A percentile compares a stretch with the other conserved stretches of the same genome.
phyloP scores from a whole-genome alignment of 2,888 invertebrate genomes.

The Labia minor region DNA sequence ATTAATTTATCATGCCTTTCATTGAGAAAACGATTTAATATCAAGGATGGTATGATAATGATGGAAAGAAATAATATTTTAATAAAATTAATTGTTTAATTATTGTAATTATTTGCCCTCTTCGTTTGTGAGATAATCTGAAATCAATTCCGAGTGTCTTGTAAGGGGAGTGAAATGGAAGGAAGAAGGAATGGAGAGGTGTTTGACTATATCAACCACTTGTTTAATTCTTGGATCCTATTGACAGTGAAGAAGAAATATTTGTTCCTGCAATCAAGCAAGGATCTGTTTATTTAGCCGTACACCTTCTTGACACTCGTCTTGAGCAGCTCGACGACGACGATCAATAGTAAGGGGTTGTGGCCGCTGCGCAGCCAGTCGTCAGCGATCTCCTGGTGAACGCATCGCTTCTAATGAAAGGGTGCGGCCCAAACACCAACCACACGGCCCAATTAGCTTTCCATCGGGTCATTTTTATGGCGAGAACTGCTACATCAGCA shows the following conservation, averaged over 20 bases:
- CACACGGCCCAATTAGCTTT: not conserved
- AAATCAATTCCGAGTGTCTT: conserved; percentile 28
- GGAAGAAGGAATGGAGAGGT: too few species aligned
- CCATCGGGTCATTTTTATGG: too few species aligned
- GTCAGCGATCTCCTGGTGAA: not conserved
- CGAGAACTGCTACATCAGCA: too few species aligned
- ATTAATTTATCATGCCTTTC: too few species aligned
- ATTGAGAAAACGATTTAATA: too few species aligned
- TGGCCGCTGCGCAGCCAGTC: not conserved
- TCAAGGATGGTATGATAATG: too few species aligned
- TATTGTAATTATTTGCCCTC: too few species aligned
- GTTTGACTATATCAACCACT: too few species aligned
- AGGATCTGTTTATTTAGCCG: not conserved
- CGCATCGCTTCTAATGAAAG: not conserved
- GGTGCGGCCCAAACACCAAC: not conserved
- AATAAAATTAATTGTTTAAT: too few species aligned
- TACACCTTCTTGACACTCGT: not conserved
- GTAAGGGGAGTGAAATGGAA: not conserved
- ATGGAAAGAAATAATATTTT: too few species aligned
- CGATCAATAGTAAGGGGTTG: not conserved
- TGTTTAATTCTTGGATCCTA: not conserved
- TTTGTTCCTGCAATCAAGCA: not conserved
- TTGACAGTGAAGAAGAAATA: not conserved
- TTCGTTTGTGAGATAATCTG: conserved; percentile 26
- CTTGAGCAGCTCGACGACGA: not conserved